Evolutionary conservation across 1,140 invertebrate species (phyloP), one percentile per base, ranked within the genome.

Genomic region (Geopemphigus sp.): DNA sequence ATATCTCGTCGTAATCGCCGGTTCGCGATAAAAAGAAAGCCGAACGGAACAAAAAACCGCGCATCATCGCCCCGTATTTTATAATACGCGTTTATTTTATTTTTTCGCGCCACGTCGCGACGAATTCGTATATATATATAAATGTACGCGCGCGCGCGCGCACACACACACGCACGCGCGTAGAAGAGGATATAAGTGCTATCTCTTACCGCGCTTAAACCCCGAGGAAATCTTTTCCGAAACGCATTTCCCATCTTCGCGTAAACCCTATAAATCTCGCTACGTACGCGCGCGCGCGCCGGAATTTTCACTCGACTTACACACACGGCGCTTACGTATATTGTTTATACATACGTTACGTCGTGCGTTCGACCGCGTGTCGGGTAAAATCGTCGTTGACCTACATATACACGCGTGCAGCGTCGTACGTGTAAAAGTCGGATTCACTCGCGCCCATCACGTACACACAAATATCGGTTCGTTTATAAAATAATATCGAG

Each of bases 151-250:
- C 8, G 8, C 32, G 8, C 32, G 8, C 32, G 8, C n/a, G n/a
- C n/a, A n/a, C 8, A 39, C 8, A 39, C 32, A 39, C 32, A 39
- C 32, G 8, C 8, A 39, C 32, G 8, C 32, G 8, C 32, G 8
- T 8, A 39, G 3, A 39, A 3, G 8, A 3, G 32, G 3, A 39
- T 8, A 29, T 29, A 72, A 72, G 53, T 54, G 24, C 68, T 29
- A 53, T 72, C 17, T 72, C 54, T 29, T 12, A 14, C 29, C 47
- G 19, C 8, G 32, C 32, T 39, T 29, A 54, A 72, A 53, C 47
- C 68, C 47, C 12, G 19, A 72, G 68, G 68, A 53, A 72, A 72
- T 72, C 68, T 72, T 29, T 72, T 72, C n/a, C 17, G 19, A 72
- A 72, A 72, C 19, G 50, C 50, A 54, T 72, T 72, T 29, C 17